Conservation (phyloP, 2,113 vertebrate genomes). For the Lanius collurio region DNA sequence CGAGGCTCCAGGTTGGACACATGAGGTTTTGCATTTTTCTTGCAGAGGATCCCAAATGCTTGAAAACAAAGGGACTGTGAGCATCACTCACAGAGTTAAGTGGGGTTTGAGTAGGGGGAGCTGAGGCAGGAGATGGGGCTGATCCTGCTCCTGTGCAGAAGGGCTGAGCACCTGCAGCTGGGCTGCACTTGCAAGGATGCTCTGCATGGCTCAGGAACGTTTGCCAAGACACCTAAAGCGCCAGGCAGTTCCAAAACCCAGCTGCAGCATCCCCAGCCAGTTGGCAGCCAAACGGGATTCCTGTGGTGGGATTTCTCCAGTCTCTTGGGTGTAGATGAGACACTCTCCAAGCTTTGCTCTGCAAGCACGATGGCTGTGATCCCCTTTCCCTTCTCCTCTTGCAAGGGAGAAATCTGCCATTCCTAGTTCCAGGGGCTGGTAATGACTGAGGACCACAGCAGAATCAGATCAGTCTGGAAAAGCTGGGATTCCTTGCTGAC, state of each 20-base stretch:
- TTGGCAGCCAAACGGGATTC: not conserved
- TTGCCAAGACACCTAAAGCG: not conserved
- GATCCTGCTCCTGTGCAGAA: not conserved
- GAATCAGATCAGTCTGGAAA: not conserved
- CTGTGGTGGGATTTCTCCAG: conserved; percentile 29
- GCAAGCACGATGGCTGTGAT: not conserved
- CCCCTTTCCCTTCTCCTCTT: not conserved
- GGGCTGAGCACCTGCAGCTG: conserved; percentile 7
- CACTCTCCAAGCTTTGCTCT: not conserved
- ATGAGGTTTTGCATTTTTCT: rapidly evolving
- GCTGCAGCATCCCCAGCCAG: not conserved
- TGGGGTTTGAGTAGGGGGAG: not conserved
- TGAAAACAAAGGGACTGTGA: rapidly evolving
- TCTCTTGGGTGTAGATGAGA: not conserved
- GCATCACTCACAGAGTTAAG: not conserved
- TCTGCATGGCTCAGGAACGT: rapidly evolving
- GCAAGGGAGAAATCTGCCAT: not conserved
- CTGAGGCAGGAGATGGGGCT: not conserved
- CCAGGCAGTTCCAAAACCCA: not conserved
- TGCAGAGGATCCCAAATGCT: not conserved
- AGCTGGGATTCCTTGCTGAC: not conserved
- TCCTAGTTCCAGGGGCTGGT: not conserved
- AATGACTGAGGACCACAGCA: not conserved
- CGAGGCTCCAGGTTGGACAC: not conserved
- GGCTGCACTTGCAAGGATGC: not conserved